A percentile compares a stretch with the other conserved stretches of the same genome.
Evolutionary conservation across 2,113 vertebrate genomes (phyloP).

Genomic region (Meles meles): DNA sequence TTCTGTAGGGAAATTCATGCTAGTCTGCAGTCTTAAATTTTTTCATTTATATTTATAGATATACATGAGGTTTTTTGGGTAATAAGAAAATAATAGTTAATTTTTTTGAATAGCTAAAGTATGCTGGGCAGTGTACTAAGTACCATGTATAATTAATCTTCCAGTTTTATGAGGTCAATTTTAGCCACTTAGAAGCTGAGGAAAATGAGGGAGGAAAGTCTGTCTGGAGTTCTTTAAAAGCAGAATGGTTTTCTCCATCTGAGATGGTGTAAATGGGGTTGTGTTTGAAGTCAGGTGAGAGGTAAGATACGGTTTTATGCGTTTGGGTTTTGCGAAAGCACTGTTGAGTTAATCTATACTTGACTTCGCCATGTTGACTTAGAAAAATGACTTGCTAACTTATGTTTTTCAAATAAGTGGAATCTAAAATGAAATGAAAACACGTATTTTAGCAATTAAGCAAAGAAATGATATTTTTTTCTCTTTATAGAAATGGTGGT

Average conservation of each 20-base stretch:
- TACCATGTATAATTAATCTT: background rate
- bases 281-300: background rate
- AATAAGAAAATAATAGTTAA: background rate
- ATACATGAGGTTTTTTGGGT: background rate
- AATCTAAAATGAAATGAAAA: background rate
- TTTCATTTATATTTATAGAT: background rate
- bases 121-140: background rate
- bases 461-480: background rate
- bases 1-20: background rate
- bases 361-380: background rate
- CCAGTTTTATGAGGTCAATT: background rate
- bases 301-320: background rate
- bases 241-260: background rate
- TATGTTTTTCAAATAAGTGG: conserved; percentile 1
- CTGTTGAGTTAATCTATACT: background rate
- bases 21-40: background rate
- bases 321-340: background rate
- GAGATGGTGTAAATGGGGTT: background rate
- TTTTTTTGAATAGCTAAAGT: background rate
- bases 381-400: conserved; percentile 6
- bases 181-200: background rate
- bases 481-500: background rate
- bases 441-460: background rate
- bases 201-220: background rate
- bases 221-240: background rate